phyloP scores from a whole-genome alignment of 2,797 vertebrate species.

The Amphiprion clarkii region DNA sequence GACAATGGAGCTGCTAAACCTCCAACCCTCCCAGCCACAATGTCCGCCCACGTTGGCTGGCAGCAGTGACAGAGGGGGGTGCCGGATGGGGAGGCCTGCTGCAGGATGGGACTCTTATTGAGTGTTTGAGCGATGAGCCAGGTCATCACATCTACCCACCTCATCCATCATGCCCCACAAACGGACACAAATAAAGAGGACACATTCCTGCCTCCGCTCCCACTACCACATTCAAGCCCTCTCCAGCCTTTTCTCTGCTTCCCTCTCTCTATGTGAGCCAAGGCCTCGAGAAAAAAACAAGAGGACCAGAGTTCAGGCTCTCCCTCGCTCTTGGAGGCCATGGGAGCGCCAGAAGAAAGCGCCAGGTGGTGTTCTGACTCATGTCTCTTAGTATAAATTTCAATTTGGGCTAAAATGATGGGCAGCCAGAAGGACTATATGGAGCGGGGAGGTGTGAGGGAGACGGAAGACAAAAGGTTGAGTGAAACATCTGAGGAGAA shows the following conservation, averaged over 20 bases:
- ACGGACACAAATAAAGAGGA: slow-evolving; percentile 85
- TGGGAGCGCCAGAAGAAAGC: slow-evolving; percentile 79
- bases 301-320: slow-evolving; percentile 78
- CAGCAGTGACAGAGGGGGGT: slow-evolving; percentile 72
- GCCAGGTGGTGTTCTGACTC: slow-evolving; percentile 79
- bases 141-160: slow-evolving; percentile 88
- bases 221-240: slow-evolving; percentile 81
- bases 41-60: slow-evolving; percentile 85
- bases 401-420: slow-evolving; percentile 54
- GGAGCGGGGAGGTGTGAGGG: slow-evolving; percentile 20
- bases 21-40: slow-evolving; percentile 77
- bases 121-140: slow-evolving; percentile 89
- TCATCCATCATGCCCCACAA: slow-evolving; percentile 90
- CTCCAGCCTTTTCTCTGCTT: slow-evolving; percentile 70
- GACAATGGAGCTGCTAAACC: slow-evolving; percentile 80
- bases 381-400: slow-evolving; percentile 53
- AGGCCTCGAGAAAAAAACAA: slow-evolving; percentile 64
- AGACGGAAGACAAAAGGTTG: slow-evolving; percentile 27
- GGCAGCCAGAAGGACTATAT: slow-evolving; percentile 59
- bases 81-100: slow-evolving; percentile 81
- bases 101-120: slow-evolving; percentile 87
- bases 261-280: slow-evolving; percentile 71
- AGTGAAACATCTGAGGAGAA: slow-evolving; percentile 28
- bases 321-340: slow-evolving; percentile 75
- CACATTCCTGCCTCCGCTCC: slow-evolving; percentile 85